Percentiles rank a stretch among this genome's conserved stretches.
phyloP scores from a whole-genome alignment of 2,113 vertebrate genomes.

The Gambusia affinis region DNA sequence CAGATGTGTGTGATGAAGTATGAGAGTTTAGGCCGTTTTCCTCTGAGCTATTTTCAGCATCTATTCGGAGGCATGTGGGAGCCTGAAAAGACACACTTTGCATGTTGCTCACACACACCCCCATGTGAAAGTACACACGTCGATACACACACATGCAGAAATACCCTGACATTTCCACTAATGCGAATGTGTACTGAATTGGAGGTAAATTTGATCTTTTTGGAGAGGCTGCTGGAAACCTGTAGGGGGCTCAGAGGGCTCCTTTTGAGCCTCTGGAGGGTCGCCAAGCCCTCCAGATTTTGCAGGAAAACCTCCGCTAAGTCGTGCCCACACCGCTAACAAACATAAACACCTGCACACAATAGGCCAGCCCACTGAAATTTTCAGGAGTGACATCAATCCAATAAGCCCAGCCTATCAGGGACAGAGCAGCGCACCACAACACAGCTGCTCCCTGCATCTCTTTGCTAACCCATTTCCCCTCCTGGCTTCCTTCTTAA shows the following conservation, averaged over 20 bases:
- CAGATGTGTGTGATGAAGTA: slow-evolving; percentile 25
- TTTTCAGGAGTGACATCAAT: slow-evolving; percentile 69
- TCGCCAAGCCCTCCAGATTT: slow-evolving; percentile 38
- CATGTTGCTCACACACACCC: slow-evolving; percentile 15
- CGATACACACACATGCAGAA: slow-evolving; percentile 13
- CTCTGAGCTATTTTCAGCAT: slow-evolving; percentile 31
- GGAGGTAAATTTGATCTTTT: slow-evolving; percentile 36
- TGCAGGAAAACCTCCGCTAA: slow-evolving; percentile 45
- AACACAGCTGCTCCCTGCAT: slow-evolving; percentile 64
- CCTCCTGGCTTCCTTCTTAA: slow-evolving; percentile 60
- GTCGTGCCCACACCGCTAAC: slow-evolving; percentile 8
- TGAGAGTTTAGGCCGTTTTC: slow-evolving; percentile 25
- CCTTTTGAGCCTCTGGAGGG: slow-evolving; percentile 53
- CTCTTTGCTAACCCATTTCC: slow-evolving; percentile 61
- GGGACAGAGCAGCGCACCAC: slow-evolving; percentile 55
- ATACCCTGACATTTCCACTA: slow-evolving; percentile 17
- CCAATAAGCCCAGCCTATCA: slow-evolving; percentile 62
- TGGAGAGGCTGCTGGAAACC: slow-evolving; percentile 44
- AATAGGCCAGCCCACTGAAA: slow-evolving; percentile 47
- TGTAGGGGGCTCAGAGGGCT: slow-evolving; percentile 37
- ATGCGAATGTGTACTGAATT: slow-evolving; percentile 19
- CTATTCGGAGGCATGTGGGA: slow-evolving; percentile 27
- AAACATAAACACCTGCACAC: slow-evolving; percentile 36
- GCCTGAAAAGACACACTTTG: slow-evolving; percentile 28
- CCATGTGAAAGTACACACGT: background rate